Evolutionary conservation across 2,797 vertebrate genomes (phyloP).

Genomic region (Bryconaethiops microstoma): DNA sequence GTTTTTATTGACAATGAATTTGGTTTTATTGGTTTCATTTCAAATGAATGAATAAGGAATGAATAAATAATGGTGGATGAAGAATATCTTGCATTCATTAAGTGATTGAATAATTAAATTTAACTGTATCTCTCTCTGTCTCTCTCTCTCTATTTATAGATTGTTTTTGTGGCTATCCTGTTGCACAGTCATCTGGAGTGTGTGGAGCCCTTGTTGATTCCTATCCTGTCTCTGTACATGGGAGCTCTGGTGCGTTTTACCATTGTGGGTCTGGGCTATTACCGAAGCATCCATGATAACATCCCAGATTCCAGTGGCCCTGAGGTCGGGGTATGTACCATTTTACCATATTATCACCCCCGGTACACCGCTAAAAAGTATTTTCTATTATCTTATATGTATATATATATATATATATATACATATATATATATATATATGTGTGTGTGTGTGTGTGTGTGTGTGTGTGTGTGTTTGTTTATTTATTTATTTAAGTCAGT

Average conservation of each 20-base stretch:
- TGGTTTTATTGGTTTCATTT: not conserved
- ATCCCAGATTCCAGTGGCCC: slow-evolving; percentile 95
- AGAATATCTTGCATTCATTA: too few species aligned
- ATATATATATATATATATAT: too few species aligned
- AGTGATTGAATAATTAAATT: not conserved
- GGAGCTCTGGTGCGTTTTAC: slow-evolving; percentile 94
- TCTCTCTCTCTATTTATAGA: slow-evolving; percentile 71
- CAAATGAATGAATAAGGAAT: not conserved
- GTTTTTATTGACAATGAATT: slow-evolving; percentile 7
- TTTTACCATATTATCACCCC: slow-evolving; percentile 1
- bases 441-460: too few species aligned
- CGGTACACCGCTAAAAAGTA: too few species aligned
- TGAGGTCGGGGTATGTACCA: slow-evolving; percentile 87
- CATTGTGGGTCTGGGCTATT: slow-evolving; percentile 93
- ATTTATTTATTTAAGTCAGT: too few species aligned
- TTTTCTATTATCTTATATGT: too few species aligned
- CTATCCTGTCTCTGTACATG: slow-evolving; percentile 96
- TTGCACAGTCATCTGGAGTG: slow-evolving; percentile 97
- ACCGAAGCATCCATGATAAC: slow-evolving; percentile 91
- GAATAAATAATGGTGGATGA: not conserved
- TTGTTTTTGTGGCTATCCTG: slow-evolving; percentile 94
- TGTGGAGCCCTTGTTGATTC: slow-evolving; percentile 93
- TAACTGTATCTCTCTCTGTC: not conserved
- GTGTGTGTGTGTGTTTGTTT: not conserved
- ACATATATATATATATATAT: too few species aligned